Base-by-base conservation (phyloP, 23 tunicate genomes). In the Trididemnum clinides region DNA sequence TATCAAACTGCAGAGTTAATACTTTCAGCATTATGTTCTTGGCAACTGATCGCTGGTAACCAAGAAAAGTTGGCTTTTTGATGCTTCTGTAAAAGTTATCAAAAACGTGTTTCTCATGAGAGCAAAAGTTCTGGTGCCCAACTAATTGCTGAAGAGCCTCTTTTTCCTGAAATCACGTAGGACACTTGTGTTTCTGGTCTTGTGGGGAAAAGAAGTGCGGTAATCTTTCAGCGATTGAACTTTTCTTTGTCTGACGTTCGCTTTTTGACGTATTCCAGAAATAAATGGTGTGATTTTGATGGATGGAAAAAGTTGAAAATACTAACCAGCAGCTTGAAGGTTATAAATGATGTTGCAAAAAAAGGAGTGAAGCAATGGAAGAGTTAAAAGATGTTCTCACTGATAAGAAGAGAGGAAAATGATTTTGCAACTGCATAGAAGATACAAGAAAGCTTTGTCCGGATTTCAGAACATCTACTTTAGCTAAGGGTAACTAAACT, bases 171-270 rank as follows among this genome's bases (percentile, higher is more conserved):
- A 18, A 7, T 69, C 6, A 28, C 75, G 18, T 31, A 10, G 31
- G 39, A 33, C 75, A 69, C 75, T 69, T 31, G 39, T 5, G n/a
- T 69, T 23, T 69, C 75, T 30, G 75, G 31, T 23, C 39, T 69
- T 4, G 75, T 69, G 37, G 75, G 75, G 18, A 37, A 69, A 18
- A 20, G 75, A 69, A 28, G 37, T 3, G 75, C 31, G 38, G 12
- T 69, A 4, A 31, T 69, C 22, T 69, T 69, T 37, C 75, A 69
- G 39, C 37, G 75, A 69, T 23, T 69, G 39, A 69, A 69, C 38
- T 23, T 27, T 23, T 30, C 75, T 20, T 30, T 69, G 75, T 19
- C 28, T 28, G 75, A 69, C 75, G 31, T 69, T 33, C 75, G 39
- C 38, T 69, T 69, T 69, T 23, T 69, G 31, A 54, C 58, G 1